Evolutionary conservation across 2,797 vertebrate genomes (phyloP).

Genomic region (Sebastes diploproa): DNA sequence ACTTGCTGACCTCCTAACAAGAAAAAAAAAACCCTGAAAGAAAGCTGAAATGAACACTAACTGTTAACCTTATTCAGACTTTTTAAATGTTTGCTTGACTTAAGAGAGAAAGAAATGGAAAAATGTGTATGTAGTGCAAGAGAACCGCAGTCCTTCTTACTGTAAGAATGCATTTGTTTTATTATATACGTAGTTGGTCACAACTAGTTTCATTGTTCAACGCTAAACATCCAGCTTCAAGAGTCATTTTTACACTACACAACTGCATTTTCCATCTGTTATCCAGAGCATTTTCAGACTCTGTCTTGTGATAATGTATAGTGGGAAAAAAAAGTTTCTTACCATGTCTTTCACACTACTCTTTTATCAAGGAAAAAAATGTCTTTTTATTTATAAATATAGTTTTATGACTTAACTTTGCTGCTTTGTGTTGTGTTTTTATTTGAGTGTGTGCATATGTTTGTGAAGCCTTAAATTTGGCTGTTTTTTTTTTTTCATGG

Average conservation of each 20-base stretch:
- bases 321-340: conserved; percentile 66
- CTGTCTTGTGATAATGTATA: conserved; percentile 79
- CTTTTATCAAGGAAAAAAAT: conserved; percentile 81
- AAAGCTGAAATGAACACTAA: conserved; percentile 65
- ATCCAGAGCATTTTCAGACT: conserved; percentile 75
- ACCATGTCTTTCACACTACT: conserved; percentile 81
- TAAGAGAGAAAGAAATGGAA: conserved; percentile 64
- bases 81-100: conserved; percentile 73
- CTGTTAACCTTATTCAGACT: conserved; percentile 65
- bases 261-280: conserved; percentile 65
- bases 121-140: conserved; percentile 65
- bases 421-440: conserved; percentile 31
- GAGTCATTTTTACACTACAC: conserved; percentile 73
- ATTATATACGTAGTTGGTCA: conserved; percentile 73
- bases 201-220: conserved; percentile 71
- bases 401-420: conserved; percentile 86
- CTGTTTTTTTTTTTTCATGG: neutral
- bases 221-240: conserved; percentile 68
- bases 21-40: conserved; percentile 31
- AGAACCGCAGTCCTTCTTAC: conserved; percentile 64
- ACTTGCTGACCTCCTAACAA: conserved; percentile 64
- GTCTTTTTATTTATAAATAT: conserved; percentile 90
- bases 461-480: neutral
- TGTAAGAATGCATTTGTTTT: conserved; percentile 76
- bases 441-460: conserved; percentile 8